Conservation (phyloP, 2,888 invertebrate genomes). For the Eurytoma californica region DNA sequence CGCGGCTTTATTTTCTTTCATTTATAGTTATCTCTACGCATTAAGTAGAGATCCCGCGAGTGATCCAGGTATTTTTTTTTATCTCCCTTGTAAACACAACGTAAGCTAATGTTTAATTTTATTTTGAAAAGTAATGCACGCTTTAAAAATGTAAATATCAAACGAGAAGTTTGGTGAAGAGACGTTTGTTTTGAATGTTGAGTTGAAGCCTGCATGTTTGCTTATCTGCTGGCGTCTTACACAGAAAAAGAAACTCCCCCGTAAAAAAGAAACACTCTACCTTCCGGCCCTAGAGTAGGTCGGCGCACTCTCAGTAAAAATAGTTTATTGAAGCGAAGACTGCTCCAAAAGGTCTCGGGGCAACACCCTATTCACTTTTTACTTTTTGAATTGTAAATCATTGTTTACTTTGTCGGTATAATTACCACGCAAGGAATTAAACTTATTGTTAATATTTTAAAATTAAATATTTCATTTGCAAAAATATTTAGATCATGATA, state of each 20-base stretch:
- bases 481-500: too few species aligned
- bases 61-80: too few species aligned
- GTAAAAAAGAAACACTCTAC: constrained; percentile 7
- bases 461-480: too few species aligned
- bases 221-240: constrained; percentile 3
- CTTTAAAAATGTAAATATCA: background rate
- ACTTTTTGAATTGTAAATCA: background rate
- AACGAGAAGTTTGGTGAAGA: background rate
- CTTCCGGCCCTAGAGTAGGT: constrained; percentile 17
- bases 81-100: background rate
- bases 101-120: background rate
- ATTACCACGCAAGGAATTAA: too few species aligned
- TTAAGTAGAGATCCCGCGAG: too few species aligned
- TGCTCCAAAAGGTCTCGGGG: constrained; percentile 3
- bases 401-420: too few species aligned
- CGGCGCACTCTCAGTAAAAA: constrained; percentile 34
- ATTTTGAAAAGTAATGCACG: background rate
- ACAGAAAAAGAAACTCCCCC: constrained; percentile 14
- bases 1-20: too few species aligned
- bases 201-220: background rate
- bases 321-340: constrained; percentile 37
- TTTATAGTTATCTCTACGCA: too few species aligned
- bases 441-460: too few species aligned
- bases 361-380: constrained; percentile 15
- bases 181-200: background rate